Evolutionary conservation across 2,888 invertebrate genomes (phyloP).

Genomic region (Xestobium rufovillosum): DNA sequence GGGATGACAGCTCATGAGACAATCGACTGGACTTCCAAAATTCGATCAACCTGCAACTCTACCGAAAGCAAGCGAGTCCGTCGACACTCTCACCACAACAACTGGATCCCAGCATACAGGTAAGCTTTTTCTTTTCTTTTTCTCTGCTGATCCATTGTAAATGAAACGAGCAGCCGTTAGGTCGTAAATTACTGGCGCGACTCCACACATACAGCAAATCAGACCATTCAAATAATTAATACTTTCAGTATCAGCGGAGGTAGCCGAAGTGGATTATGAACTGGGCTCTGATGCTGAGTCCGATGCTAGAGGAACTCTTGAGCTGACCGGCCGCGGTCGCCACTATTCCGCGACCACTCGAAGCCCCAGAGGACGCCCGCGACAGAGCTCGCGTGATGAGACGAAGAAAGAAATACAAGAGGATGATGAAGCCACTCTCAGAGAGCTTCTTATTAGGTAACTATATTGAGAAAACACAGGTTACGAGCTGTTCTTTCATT

Average conservation of each 20-base stretch:
- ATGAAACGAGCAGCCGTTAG: too few relatives aligned
- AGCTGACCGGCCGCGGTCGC: constrained; percentile 44
- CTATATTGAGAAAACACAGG: constrained; percentile 12
- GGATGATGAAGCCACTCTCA: constrained; percentile 82
- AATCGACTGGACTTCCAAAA: constrained; percentile 34
- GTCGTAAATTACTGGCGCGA: too few relatives aligned
- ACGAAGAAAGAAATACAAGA: constrained; percentile 68
- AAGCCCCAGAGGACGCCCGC: constrained; percentile 37
- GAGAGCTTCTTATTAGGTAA: constrained; percentile 88
- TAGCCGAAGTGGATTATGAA: constrained; percentile 43
- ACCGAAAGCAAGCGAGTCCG: constrained; percentile 36
- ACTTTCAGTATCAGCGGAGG: constrained; percentile 39
- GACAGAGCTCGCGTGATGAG: constrained; percentile 64
- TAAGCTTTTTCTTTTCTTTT: too few relatives aligned
- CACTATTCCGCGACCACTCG: constrained; percentile 31
- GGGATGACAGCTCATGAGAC: constrained; percentile 38
- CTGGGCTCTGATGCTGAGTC: constrained; percentile 30
- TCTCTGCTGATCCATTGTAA: too few relatives aligned
- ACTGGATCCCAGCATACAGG: constrained; percentile 40
- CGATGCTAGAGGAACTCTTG: constrained; percentile 41
- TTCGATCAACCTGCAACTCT: constrained; percentile 30
- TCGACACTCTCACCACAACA: constrained; percentile 35
- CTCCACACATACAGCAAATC: too few relatives aligned
- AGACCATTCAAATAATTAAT: too few relatives aligned
- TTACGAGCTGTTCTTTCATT: constrained; percentile 4